Base-by-base conservation (phyloP, 2,888 invertebrate genomes). In the Lobophora halterata region DNA sequence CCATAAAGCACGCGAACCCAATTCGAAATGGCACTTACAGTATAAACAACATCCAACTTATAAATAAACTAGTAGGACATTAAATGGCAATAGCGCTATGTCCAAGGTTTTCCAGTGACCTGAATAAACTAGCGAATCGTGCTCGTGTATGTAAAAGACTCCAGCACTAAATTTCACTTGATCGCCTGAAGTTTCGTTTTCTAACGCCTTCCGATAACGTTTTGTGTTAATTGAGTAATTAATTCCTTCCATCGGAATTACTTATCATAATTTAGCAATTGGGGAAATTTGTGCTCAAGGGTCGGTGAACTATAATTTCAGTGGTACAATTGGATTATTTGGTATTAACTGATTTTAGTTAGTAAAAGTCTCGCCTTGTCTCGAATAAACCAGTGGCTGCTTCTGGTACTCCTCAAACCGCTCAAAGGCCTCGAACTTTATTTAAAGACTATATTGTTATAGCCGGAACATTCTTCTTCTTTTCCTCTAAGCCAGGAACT, bases 101-200 rank as follows among this genome's bases (percentile, higher is more conserved):
- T 43, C 42, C 51, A 57, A 57, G 51, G 56, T 54, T 51, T 46
- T 46, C 49, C 40, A 49, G 28, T 51, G 52, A 41, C 51, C 46
- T 49, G 41, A 49, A 52, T 48, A 31, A 19, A 25, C 27, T 12
- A 36, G 26, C 25, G 6, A 33, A 45, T 42, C 28, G 30, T 32
- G 11, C 27, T 31, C 39, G 27, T 37, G 19, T 11, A 37, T 14
- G 29, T 36, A 23, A 21, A 37, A 31, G 1, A 38, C n/a, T n/a
- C n/a, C n/a, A n/a, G n/a, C n/a, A n/a, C 9, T 13, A 34, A 28
- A 16, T 19, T 33, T 39, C 28, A 24, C 28, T 33, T 32, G n/a
- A 19, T 19, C 10, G 13, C 10, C 14, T 7, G 12, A 26, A 38
- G 16, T 12, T 5, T n/a, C 11, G 21, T 21, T 30, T 31, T 31